These are phyloP conservation scores for Laticauda colubrina DNA, from an alignment of 2,113 vertebrate species.

Conservation along the genomic window DNA sequence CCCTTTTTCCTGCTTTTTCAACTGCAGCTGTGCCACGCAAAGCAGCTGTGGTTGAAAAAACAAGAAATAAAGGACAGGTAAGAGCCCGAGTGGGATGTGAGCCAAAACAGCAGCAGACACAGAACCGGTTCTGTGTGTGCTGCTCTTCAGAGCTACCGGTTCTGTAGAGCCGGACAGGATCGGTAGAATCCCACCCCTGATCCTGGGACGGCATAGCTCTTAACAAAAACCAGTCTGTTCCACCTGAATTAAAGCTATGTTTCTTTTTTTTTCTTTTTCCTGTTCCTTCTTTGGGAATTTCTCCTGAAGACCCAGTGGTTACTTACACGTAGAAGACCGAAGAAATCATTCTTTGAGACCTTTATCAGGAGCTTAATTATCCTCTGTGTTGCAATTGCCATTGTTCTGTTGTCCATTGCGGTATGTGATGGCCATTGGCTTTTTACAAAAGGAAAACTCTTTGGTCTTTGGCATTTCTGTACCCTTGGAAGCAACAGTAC, in stretches of 20 bases:
- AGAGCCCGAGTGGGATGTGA: too few relatives aligned
- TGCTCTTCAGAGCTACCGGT: too few relatives aligned
- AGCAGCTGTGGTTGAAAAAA: too few relatives aligned
- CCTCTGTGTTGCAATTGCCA: conserved; percentile 66
- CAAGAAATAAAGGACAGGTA: too few relatives aligned
- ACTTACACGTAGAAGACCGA: conserved; percentile 28
- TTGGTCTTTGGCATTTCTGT: conserved; percentile 81
- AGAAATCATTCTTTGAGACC: conserved; percentile 70
- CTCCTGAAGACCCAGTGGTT: conserved; percentile 61
- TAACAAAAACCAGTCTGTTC: neutral
- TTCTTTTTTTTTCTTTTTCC: neutral
- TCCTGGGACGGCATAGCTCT: neutral
- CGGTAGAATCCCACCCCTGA: neutral
- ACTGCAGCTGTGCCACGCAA: too few relatives aligned
- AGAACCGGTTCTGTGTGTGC: too few relatives aligned
- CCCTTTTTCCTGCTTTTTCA: too few relatives aligned
- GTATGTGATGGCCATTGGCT: conserved; percentile 82
- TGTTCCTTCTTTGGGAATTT: accelerated
- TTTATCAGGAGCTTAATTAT: conserved; percentile 76
- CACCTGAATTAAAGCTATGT: accelerated
- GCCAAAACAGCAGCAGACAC: too few relatives aligned
- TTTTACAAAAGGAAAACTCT: conserved; percentile 59
- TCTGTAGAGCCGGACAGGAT: too few relatives aligned
- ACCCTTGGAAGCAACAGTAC: conserved; percentile 17
- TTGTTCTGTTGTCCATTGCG: conserved; percentile 77